Base-by-base conservation (phyloP, 2,888 invertebrate species). In the Heliconius charithonia region DNA sequence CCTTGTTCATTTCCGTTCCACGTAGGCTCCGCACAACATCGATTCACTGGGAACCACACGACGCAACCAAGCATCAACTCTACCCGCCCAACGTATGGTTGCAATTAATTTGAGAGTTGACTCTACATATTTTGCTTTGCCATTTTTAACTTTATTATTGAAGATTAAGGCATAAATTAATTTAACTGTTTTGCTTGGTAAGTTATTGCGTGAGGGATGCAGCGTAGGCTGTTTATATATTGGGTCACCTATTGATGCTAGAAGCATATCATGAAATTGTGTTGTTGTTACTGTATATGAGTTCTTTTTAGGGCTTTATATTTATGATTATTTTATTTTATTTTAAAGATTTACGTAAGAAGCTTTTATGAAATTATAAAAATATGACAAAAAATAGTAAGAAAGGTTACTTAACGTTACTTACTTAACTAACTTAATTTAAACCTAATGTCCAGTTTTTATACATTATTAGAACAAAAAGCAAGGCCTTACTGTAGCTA, bases 31-130 rank as follows among this genome's bases (percentile, higher is more conserved):
- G 77, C 63, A 63, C 77, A 27, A 27, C 73, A 77, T 77, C 73
- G 77, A 77, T 77, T 77, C 72, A 69, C 62, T 76, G 66, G 9
- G 59, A 37, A 37, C 72, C 72, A 22, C 72, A 72, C n/a, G 13
- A 41, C 56, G 37, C 80, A 77, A 69, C 72, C 82, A 56, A 80
- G 72, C 79, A 78, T 79, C 78, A 81, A 81, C 82, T 80, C 80
- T 82, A 79, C 63, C 29, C 77, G 66, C 77, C 72, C 72, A 76
- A 78, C 77, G 75, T 81, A 83, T 78, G 78, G 74, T 76, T 72
- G 78, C 67, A 78, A 81, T 83, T 82, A 80, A 81, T 80, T 80
- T 78, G 65, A 63, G 65, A 80, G 70, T 76, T 67, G n/a, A 65
- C 22, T 72, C 7, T 41, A 32, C 37, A 63, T 37, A 37, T 27